Base-by-base conservation (phyloP, 2,113 vertebrate genomes). In the Diglossa brunneiventris region DNA sequence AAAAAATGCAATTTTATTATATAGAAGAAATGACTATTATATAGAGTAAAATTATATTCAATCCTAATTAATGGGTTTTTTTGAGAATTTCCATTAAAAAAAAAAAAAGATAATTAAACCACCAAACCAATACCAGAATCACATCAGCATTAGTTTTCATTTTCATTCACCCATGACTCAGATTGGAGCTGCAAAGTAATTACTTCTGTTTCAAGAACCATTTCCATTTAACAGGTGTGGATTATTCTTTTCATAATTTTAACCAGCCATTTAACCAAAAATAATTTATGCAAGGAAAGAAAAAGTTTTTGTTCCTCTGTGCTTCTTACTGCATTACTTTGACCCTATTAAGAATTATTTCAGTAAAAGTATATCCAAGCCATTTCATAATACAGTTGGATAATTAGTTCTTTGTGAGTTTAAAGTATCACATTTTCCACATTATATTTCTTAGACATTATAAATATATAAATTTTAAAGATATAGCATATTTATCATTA, bases 71-170 rank as follows among this genome's bases (percentile, higher is more conserved):
- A 8, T n/a, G 5, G 3, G 2, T 1, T 11, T 37, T 74, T 62
- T 72, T 49, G 3, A 83, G 7, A 49, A 73, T 39, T 73, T 79
- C 0, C 0, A 42, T 79, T 58, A 1, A 19, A 49, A 61, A 37
- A 62, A 62, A 49, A 50, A 27, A 41, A 28, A 28, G 16, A 53
- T 11, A 28, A 7, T n/a, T 27, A 23, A 53, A 49, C 10, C 4
- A 53, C 35, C 1, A 63, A 85, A 85, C 37, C 4, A 80, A 42
- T 27, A 56, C 3, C 6, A 73, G 35, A 80, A 83, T 70, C 10
- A 37, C 12, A 70, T 37, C 7, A 46, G 3, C 10, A 42, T 5
- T 24, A 31, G 13, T 86, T 92, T 76, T 64, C 39, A 47, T 47
- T 79, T 83, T 10, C 9, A 20, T 83, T 83, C 14, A 90, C 4